These are phyloP conservation scores for Harpagifer antarcticus DNA, from an alignment of 2,797 vertebrate species.

Conservation along the genomic window DNA sequence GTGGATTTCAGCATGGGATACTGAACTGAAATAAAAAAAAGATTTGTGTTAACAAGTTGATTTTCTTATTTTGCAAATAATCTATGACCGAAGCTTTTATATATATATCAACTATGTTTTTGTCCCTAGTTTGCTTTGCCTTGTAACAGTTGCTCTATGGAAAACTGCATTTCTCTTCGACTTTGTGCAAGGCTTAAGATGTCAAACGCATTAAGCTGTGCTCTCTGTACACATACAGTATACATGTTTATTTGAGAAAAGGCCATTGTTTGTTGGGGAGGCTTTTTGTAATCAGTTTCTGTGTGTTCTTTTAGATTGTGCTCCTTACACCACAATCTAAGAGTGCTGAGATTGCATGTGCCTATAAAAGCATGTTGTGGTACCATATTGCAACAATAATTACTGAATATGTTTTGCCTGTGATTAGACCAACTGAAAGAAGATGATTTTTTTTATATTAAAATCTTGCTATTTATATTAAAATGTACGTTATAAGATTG, in stretches of 20 bases:
- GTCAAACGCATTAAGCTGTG: slow-evolving; percentile 15
- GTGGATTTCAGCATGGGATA: slow-evolving; percentile 74
- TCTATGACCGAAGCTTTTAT: slow-evolving; percentile 41
- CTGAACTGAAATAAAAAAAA: slow-evolving; percentile 33
- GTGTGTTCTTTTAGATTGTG: slow-evolving; percentile 73
- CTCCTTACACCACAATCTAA: slow-evolving; percentile 53
- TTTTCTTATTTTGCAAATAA: slow-evolving; percentile 56
- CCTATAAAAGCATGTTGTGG: slow-evolving; percentile 73
- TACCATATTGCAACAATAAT: slow-evolving; percentile 17
- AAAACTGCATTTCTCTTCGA: slow-evolving; percentile 46
- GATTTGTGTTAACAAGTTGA: slow-evolving; percentile 30
- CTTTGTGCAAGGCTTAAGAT: slow-evolving; percentile 39
- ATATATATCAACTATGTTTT: slow-evolving; percentile 38
- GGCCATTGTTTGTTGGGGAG: slow-evolving; percentile 47
- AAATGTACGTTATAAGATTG: slow-evolving; percentile 2
- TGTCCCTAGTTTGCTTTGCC: slow-evolving; percentile 55
- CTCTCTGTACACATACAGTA: slow-evolving; percentile 44
- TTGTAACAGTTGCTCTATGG: slow-evolving; percentile 33
- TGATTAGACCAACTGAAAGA: not conserved
- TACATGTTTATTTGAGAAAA: slow-evolving; percentile 45
- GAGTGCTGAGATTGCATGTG: slow-evolving; percentile 72
- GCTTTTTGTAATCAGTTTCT: slow-evolving; percentile 56
- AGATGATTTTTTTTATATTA: too few species aligned
- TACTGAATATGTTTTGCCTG: slow-evolving; percentile 13
- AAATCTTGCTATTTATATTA: not conserved